Evolutionary conservation across 64 coral and sea anemone genomes (phyloP).

Genomic region (Actinia tenebrosa): DNA sequence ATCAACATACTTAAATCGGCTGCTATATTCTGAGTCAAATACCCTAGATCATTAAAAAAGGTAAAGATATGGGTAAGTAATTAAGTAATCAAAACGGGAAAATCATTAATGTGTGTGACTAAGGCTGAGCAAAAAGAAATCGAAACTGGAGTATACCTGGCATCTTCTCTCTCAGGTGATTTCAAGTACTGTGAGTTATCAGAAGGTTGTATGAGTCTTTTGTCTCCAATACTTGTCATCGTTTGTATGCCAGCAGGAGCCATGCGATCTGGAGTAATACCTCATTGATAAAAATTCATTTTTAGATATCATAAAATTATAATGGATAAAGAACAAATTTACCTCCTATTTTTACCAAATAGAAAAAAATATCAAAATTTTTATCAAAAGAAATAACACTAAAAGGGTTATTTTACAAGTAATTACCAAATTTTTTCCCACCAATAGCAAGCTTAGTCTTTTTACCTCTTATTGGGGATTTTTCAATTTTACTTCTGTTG

Average conservation of each 20-base stretch:
- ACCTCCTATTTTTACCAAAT: too few relatives aligned
- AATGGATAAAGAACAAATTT: too few relatives aligned
- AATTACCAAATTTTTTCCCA: slow-evolving; percentile 25
- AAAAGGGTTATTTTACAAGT: background rate
- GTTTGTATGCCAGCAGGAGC: slow-evolving; percentile 72
- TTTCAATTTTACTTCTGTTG: slow-evolving; percentile 31
- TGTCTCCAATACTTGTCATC: slow-evolving; percentile 72
- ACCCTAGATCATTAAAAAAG: slow-evolving; percentile 15
- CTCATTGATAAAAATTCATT: slow-evolving; percentile 10
- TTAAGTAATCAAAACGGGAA: too few relatives aligned
- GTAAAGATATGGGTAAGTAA: too few relatives aligned
- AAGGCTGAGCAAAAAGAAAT: too few relatives aligned
- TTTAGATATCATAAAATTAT: too few relatives aligned
- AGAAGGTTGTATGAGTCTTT: slow-evolving; percentile 67
- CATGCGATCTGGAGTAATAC: slow-evolving; percentile 57
- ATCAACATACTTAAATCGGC: slow-evolving; percentile 75
- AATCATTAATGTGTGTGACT: too few relatives aligned
- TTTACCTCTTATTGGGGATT: slow-evolving; percentile 12
- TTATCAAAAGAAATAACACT: background rate
- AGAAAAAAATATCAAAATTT: too few relatives aligned
- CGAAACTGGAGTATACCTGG: background rate
- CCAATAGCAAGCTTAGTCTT: slow-evolving; percentile 39
- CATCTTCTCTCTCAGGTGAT: slow-evolving; percentile 45
- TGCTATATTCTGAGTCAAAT: slow-evolving; percentile 70
- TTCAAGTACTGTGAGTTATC: slow-evolving; percentile 76